Conservation (phyloP, 2,797 vertebrate genomes). For the Sciurus carolinensis region DNA sequence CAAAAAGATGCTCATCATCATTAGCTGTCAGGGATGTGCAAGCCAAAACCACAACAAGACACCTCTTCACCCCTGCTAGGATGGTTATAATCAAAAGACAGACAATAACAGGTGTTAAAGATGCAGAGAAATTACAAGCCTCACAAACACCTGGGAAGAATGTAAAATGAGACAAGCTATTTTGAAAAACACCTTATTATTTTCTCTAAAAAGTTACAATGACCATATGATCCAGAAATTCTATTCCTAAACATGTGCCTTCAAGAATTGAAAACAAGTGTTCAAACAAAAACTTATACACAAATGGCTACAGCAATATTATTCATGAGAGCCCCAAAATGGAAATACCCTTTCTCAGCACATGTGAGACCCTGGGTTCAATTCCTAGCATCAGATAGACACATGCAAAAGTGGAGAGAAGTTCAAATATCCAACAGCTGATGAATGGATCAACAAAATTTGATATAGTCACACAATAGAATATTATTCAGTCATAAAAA, state of each 20-base stretch:
- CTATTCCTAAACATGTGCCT: neutral
- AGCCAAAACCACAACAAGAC: conserved; percentile 16
- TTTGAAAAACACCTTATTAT: conserved; percentile 1
- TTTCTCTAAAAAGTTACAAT: conserved; percentile 1
- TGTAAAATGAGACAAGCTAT: neutral
- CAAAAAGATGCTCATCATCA: conserved; percentile 27
- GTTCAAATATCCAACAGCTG: neutral
- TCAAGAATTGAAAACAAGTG: neutral
- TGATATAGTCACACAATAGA: no score
- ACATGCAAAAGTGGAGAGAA: neutral
- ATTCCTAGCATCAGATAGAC: neutral
- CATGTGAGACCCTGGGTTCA: neutral
- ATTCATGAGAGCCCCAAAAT: neutral
- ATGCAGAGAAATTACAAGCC: neutral
- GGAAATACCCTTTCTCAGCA: neutral
- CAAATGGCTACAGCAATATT: neutral
- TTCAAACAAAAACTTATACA: conserved; percentile 34
- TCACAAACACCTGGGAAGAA: neutral
- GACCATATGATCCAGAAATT: neutral
- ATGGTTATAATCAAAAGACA: neutral
- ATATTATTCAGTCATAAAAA: no score
- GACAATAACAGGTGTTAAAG: neutral
- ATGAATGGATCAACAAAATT: conserved; percentile 27
- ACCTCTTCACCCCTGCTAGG: neutral
- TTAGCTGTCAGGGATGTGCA: conserved; percentile 17